Base-by-base conservation (phyloP, 2,113 vertebrate genomes). In the Telmatochromis sp. region DNA sequence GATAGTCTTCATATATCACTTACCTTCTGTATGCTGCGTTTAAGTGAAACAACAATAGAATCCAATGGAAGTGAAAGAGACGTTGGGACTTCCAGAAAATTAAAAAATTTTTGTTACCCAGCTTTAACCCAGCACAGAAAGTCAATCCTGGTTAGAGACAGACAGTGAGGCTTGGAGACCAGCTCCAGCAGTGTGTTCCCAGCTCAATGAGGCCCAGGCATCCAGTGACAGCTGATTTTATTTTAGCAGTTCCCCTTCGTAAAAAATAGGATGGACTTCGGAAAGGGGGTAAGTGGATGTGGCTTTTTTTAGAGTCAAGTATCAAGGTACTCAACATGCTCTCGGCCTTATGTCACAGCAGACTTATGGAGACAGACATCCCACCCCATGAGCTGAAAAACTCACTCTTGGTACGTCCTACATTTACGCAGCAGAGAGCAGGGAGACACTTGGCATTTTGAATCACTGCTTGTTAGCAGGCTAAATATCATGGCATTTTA, bases 151-250 rank as follows among this genome's bases (percentile, higher is more conserved):
- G 91, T 79, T 87, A 91, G 87, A 94, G 95, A 95, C 21, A 19
- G 93, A 95, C 91, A 93, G 94, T 91, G 89, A 95, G 94, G 95
- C 95, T 85, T 92, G 97, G 97, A 98, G 97, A 95, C 97, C 97
- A 96, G 96, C 97, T 98, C 98, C 97, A 97, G 96, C 91, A 95
- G 94, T 47, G 87, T 85, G 54, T 94, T 83, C 84, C 86, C 86
- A 92, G 90, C 93, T 95, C 91, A 93, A 80, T 96, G 94, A 95
- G 95, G 89, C 95, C 96, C 91, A 60, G 93, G 97, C 92, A 88
- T 92, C 95, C 89, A 75, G 95, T 92, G 95, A 96, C 91, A 96
- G 97, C 97, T 97, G 97, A 93, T 97, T 98, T 98, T 98, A 97
- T 97, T 97, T 97, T 96, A 97, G 96, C 94, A 85, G 84, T 84